Evolutionary conservation across 2,797 vertebrate genomes (phyloP).

Genomic region (Aplochiton taeniatus): DNA sequence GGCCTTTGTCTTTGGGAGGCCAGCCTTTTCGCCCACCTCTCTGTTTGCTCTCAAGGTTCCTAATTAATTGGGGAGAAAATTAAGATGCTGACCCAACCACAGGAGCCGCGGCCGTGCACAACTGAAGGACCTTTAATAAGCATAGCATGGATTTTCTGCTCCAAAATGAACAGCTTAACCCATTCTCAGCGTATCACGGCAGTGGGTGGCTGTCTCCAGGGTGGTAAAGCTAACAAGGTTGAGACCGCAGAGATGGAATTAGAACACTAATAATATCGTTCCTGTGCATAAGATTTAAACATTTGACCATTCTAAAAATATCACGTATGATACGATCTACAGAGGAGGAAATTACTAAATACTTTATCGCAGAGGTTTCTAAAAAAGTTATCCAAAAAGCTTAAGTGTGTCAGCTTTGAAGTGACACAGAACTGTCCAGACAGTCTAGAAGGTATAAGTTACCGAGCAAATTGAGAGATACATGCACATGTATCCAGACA

Average conservation of each 20-base stretch:
- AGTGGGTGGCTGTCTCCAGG: conserved; percentile 46
- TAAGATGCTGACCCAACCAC: conserved; percentile 55
- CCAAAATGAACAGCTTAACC: conserved; percentile 51
- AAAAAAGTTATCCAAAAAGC: conserved; percentile 57
- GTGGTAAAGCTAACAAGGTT: conserved; percentile 56
- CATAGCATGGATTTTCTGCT: conserved; percentile 38
- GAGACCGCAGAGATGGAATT: conserved; percentile 56
- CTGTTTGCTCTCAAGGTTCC: conserved; percentile 48
- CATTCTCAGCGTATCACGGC: conserved; percentile 14
- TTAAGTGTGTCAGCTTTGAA: conserved; percentile 68
- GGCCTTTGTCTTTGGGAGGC: conserved; percentile 57
- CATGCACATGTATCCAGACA: conserved; percentile 29
- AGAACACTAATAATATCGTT: conserved; percentile 49
- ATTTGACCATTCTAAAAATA: conserved; percentile 27
- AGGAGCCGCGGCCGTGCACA: conserved; percentile 37
- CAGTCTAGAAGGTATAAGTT: conserved; percentile 33
- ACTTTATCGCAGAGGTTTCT: conserved; percentile 58
- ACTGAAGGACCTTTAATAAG: conserved; percentile 55
- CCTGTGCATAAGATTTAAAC: conserved; percentile 47
- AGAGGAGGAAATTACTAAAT: no score
- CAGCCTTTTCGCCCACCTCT: conserved; percentile 41
- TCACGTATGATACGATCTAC: conserved; percentile 24
- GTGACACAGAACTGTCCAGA: conserved; percentile 51
- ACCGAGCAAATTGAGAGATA: conserved; percentile 52
- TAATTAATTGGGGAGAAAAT: conserved; percentile 67